Evolutionary conservation across 2,888 invertebrate species (phyloP).

Genomic region (Amphiduros pacificus): DNA sequence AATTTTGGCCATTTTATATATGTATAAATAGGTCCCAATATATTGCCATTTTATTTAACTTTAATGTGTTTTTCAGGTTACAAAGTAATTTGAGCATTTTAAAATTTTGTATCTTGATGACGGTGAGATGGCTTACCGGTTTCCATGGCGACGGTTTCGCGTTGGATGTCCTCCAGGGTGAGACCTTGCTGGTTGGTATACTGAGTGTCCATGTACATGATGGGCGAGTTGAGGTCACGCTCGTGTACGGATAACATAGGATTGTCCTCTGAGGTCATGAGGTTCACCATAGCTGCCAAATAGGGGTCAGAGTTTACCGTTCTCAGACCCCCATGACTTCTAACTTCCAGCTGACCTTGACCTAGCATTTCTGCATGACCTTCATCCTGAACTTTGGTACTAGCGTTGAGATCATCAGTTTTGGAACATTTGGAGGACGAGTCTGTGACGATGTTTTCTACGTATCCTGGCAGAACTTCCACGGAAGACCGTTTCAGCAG

Average conservation of each 20-base stretch:
- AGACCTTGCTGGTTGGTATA: constrained; percentile 14
- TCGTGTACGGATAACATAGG: not conserved
- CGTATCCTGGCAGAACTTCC: constrained; percentile 29
- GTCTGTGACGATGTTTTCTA: too few relatives aligned
- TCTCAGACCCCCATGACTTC: not conserved
- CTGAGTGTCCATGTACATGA: constrained; percentile 43
- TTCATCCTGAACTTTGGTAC: too few relatives aligned
- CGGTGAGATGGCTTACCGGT: constrained; percentile 45
- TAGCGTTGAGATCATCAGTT: too few relatives aligned
- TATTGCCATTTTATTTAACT: too few relatives aligned
- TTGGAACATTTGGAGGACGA: not conserved
- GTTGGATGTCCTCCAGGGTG: constrained; percentile 25
- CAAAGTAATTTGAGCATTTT: too few relatives aligned
- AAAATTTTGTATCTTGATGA: too few relatives aligned
- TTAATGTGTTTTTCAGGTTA: too few relatives aligned
- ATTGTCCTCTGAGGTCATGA: not conserved
- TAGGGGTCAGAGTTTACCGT: not conserved
- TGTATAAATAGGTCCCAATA: too few relatives aligned
- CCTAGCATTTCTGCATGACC: too few relatives aligned
- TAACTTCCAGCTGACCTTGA: too few relatives aligned
- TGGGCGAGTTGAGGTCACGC: constrained; percentile 35
- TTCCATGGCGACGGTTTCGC: constrained; percentile 39
- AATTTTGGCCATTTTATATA: too few relatives aligned
- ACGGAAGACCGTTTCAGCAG: constrained; percentile 30
- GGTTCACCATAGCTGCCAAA: not conserved